A percentile compares a stretch with the other conserved stretches of the same genome.
Conservation (phyloP, 2,888 invertebrate genomes). For the Thera britannica region DNA sequence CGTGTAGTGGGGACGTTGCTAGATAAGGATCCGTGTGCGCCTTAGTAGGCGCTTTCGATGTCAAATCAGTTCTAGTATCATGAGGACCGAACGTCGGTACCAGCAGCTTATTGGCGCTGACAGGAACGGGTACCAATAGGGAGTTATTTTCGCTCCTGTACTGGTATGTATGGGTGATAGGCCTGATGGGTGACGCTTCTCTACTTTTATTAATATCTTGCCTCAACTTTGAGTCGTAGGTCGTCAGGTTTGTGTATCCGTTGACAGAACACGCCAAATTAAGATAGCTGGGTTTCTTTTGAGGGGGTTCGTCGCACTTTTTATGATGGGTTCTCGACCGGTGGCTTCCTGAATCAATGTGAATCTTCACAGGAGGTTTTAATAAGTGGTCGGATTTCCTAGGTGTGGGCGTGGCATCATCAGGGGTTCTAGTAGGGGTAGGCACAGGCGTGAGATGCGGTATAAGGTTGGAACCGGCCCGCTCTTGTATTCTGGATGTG, state of each 20-base stretch:
- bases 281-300: slow-evolving; percentile 94
- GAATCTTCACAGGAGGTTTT: slow-evolving; percentile 75
- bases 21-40: slow-evolving; percentile 79
- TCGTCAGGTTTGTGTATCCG: slow-evolving; percentile 94
- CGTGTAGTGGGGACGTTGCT: slow-evolving; percentile 73
- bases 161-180: slow-evolving; percentile 80
- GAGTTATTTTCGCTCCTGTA: slow-evolving; percentile 76
- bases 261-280: slow-evolving; percentile 95
- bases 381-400: slow-evolving; percentile 69
- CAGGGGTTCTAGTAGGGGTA: slow-evolving; percentile 65
- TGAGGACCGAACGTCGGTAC: slow-evolving; percentile 82
- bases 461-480: slow-evolving; percentile 69
- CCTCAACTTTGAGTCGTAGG: slow-evolving; percentile 92
- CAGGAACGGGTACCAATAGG: slow-evolving; percentile 76
- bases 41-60: slow-evolving; percentile 80
- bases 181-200: slow-evolving; percentile 89
- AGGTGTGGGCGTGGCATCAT: slow-evolving; percentile 61
- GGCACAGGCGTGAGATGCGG: slow-evolving; percentile 60
- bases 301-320: slow-evolving; percentile 71
- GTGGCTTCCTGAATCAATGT: slow-evolving; percentile 69
- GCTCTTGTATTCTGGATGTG: slow-evolving; percentile 85
- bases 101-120: slow-evolving; percentile 82
- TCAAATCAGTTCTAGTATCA: slow-evolving; percentile 79
- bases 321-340: slow-evolving; percentile 72
- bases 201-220: slow-evolving; percentile 90